These are phyloP conservation scores for Cephus cinctus DNA, from an alignment of 1,140 invertebrate genomes.

Conservation along the genomic window DNA sequence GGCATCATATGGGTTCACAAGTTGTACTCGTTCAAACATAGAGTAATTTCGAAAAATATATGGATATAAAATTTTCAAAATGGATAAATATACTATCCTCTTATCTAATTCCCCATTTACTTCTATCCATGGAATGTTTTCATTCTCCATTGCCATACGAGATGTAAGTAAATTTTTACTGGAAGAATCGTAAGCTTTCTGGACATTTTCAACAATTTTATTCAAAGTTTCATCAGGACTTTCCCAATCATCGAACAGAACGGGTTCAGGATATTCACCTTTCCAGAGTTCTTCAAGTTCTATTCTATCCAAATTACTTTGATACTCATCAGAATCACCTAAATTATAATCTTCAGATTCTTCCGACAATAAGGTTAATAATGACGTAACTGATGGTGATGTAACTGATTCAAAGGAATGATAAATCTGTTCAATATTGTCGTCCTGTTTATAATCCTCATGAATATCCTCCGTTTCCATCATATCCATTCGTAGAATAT, in stretches of 20 bases:
- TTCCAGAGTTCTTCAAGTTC: slow-evolving; percentile 17
- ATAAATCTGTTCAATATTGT: slow-evolving; percentile 7
- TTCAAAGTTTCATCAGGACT: slow-evolving; percentile 47
- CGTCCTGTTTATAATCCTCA: slow-evolving; percentile 6
- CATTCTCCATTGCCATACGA: slow-evolving; percentile 42
- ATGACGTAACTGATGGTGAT: not conserved
- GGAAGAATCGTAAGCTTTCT: slow-evolving; percentile 48
- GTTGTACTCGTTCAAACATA: slow-evolving; percentile 57
- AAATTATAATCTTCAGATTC: not conserved
- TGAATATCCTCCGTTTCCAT: slow-evolving; percentile 13
- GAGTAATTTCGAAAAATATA: slow-evolving; percentile 52
- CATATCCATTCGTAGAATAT: no score
- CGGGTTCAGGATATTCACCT: slow-evolving; percentile 42
- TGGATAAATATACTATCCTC: slow-evolving; percentile 41
- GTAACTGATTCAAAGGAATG: not conserved
- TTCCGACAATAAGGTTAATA: no score
- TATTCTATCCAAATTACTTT: not conserved
- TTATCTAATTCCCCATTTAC: slow-evolving; percentile 43
- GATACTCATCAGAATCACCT: not conserved
- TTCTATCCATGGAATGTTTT: slow-evolving; percentile 51
- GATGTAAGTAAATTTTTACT: slow-evolving; percentile 37
- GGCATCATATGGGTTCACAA: slow-evolving; percentile 55
- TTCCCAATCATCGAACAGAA: slow-evolving; percentile 51
- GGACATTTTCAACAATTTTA: slow-evolving; percentile 48
- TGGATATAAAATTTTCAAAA: slow-evolving; percentile 38